A percentile compares a stretch with the other conserved stretches of the same genome.
phyloP scores from a whole-genome alignment of 2,797 vertebrate genomes.

The Bradypus variegatus region DNA sequence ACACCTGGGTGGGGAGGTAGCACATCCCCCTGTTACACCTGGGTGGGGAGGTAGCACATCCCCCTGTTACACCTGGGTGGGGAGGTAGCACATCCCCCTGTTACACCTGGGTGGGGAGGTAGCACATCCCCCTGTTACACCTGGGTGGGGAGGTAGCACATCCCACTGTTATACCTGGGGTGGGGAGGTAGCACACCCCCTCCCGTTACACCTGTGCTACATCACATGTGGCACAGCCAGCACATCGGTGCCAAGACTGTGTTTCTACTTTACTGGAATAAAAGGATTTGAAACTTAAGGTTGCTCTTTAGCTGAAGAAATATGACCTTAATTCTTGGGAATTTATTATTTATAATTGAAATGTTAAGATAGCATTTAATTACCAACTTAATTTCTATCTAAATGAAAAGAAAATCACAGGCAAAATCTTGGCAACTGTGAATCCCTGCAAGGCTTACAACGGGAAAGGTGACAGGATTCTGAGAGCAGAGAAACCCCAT shows the following conservation, averaged over 20 bases:
- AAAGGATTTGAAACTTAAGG: conserved; percentile 4
- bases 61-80: too few species aligned
- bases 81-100: too few species aligned
- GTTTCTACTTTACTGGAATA: neutral
- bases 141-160: too few species aligned
- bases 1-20: too few species aligned
- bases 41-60: too few species aligned
- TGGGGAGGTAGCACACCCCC: too few species aligned
- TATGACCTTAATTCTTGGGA: conserved; percentile 25
- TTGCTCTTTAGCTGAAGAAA: neutral
- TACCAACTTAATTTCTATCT: conserved; percentile 34
- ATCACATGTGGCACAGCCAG: rapidly evolving
- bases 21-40: too few species aligned
- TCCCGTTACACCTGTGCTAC: neutral
- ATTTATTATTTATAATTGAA: neutral
- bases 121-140: too few species aligned
- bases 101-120: too few species aligned
- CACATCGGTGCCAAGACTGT: neutral
- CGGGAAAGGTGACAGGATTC: conserved; percentile 44
- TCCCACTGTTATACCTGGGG: too few species aligned
- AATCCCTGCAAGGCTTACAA: conserved; percentile 28
- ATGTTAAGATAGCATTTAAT: conserved; percentile 50
- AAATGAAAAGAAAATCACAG: conserved; percentile 31
- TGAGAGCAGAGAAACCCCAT: conserved; percentile 37
- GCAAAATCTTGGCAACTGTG: neutral